Percentiles rank a stretch among this genome's conserved stretches.
phyloP scores from a whole-genome alignment of 2,797 vertebrate species.

The Nothura maculosa region DNA sequence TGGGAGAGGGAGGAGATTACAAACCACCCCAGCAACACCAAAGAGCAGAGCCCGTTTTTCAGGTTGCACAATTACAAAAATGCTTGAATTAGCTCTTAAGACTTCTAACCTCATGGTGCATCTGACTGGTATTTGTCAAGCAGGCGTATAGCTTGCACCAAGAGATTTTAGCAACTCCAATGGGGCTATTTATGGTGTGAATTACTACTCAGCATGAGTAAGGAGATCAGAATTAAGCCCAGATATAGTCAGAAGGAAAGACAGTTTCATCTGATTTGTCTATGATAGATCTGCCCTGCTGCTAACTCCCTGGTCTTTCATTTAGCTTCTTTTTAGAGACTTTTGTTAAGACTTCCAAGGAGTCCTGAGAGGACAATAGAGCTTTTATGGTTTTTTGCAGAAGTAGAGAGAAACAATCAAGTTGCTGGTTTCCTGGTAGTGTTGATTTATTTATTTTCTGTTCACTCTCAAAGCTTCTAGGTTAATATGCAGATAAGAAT shows the following conservation, averaged over 20 bases:
- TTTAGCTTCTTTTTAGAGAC: conserved; percentile 69
- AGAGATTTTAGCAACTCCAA: conserved; percentile 16
- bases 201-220: conserved; percentile 36
- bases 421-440: conserved; percentile 21
- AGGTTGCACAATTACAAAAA: conserved; percentile 9
- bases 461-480: neutral
- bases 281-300: conserved; percentile 55
- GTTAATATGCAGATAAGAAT: conserved; percentile 27
- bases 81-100: conserved; percentile 26
- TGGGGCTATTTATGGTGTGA: conserved; percentile 58
- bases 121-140: conserved; percentile 37
- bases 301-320: conserved; percentile 58
- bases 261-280: conserved; percentile 53
- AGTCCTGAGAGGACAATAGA: conserved; percentile 67
- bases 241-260: conserved; percentile 38
- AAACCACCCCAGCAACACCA: neutral
- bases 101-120: neutral
- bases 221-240: conserved; percentile 55
- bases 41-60: neutral
- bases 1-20: neutral
- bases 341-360: conserved; percentile 69
- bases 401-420: conserved; percentile 54
- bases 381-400: conserved; percentile 61
- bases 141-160: neutral
- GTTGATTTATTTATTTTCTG: conserved; percentile 62